These are phyloP conservation scores for Spodoptera picta DNA, from an alignment of 2,888 invertebrate species.

Conservation along the genomic window DNA sequence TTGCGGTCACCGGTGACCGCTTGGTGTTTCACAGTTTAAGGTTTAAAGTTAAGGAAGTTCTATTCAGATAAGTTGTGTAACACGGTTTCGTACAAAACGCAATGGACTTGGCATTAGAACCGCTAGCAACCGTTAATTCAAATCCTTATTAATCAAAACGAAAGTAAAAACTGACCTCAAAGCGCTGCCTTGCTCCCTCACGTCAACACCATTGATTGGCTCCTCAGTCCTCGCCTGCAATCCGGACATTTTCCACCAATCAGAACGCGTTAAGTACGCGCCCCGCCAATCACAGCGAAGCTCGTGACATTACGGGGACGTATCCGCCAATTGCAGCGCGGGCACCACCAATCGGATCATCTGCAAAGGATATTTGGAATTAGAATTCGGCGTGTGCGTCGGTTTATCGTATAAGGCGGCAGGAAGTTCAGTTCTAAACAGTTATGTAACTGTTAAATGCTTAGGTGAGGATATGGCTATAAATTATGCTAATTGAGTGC, in stretches of 20 bases:
- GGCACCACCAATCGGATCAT: slow-evolving; percentile 46
- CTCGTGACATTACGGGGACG: slow-evolving; percentile 56
- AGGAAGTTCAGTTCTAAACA: slow-evolving; percentile 55
- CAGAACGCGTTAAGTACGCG: slow-evolving; percentile 59
- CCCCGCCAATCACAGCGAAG: slow-evolving; percentile 70
- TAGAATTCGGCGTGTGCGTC: slow-evolving; percentile 55
- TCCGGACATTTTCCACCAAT: slow-evolving; percentile 84
- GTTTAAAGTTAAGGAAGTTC: too few relatives aligned
- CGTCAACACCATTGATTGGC: slow-evolving; percentile 83
- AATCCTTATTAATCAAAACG: slow-evolving; percentile 13
- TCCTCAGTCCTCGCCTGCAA: slow-evolving; percentile 81
- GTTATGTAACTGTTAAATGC: slow-evolving; percentile 70
- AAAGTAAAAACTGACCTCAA: slow-evolving; percentile 74
- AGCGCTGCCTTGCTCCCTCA: slow-evolving; percentile 84
- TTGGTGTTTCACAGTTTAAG: too few relatives aligned
- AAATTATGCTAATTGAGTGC: slow-evolving; percentile 53
- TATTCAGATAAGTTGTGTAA: too few relatives aligned
- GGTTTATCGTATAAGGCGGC: slow-evolving; percentile 53
- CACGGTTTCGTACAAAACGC: too few relatives aligned
- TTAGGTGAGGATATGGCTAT: slow-evolving; percentile 56
- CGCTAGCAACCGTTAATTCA: slow-evolving; percentile 23
- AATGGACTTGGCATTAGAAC: too few relatives aligned
- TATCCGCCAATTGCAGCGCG: slow-evolving; percentile 65
- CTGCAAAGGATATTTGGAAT: slow-evolving; percentile 52
- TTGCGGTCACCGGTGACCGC: too few relatives aligned